Conservation (phyloP, 2,797 vertebrate species). For the Cyclura pinguis region DNA sequence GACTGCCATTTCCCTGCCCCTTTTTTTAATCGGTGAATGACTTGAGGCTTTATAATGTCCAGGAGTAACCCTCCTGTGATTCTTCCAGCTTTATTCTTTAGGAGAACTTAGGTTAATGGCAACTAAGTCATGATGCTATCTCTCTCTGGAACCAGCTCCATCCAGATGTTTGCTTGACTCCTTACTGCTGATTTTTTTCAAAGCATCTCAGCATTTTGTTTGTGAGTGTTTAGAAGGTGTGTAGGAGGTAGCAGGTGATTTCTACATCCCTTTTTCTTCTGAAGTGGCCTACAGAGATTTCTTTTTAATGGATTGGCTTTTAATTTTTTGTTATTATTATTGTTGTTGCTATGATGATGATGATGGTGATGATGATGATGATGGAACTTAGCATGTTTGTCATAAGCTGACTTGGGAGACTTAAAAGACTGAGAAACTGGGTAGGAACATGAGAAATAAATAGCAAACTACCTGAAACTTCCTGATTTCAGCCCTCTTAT, state of each 20-base stretch:
- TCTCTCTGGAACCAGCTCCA: not conserved
- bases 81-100: not conserved
- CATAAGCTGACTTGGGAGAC: not conserved
- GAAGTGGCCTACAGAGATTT: not conserved
- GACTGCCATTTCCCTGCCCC: not conserved
- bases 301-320: slow-evolving; percentile 1
- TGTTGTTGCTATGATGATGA: not conserved
- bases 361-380: not conserved
- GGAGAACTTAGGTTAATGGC: not conserved
- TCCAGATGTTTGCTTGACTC: not conserved
- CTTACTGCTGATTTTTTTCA: not conserved
- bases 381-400: not conserved
- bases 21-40: not conserved
- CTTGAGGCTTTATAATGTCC: not conserved
- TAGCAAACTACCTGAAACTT: not conserved
- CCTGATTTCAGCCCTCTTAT: not conserved
- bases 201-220: not conserved
- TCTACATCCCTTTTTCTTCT: too few relatives aligned
- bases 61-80: not conserved
- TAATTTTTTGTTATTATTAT: not conserved
- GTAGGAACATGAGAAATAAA: not conserved
- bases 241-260: not conserved
- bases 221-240: not conserved
- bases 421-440: not conserved
- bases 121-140: not conserved